phyloP scores from a whole-genome alignment of 2,888 invertebrate species.

The Agonopterix arenella region DNA sequence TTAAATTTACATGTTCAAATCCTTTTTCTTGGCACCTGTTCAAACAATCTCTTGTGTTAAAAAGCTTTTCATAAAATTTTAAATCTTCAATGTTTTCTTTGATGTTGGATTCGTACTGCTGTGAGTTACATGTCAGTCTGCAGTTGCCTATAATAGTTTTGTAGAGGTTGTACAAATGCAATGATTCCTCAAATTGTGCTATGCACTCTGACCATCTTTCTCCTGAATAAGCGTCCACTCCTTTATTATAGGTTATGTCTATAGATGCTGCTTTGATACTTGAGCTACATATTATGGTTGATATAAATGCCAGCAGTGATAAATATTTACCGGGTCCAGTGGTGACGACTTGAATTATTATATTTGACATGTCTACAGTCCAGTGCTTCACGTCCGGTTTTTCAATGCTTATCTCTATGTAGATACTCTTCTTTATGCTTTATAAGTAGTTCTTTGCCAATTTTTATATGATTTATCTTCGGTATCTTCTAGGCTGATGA shows the following conservation, averaged over 20 bases:
- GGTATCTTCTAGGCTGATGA: no score
- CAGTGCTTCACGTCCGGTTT: no score
- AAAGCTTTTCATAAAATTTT: constrained; percentile 78
- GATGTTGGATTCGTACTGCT: constrained; percentile 52
- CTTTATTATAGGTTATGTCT: constrained; percentile 58
- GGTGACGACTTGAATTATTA: no score
- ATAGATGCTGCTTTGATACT: constrained; percentile 37
- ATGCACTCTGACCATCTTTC: constrained; percentile 85
- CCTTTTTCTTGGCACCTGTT: constrained; percentile 78
- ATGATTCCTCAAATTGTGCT: constrained; percentile 78
- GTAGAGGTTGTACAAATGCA: constrained; percentile 77
- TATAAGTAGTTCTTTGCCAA: no score
- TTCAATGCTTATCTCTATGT: no score
- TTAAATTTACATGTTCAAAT: constrained; percentile 55
- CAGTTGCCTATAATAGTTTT: constrained; percentile 79
- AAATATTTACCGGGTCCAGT: no score
- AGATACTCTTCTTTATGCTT: no score
- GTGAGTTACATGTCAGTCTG: constrained; percentile 78
- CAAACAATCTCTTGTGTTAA: constrained; percentile 81
- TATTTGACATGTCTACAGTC: no score
- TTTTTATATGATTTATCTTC: no score
- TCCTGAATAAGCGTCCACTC: constrained; percentile 80
- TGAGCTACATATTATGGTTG: no score
- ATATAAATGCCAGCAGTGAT: no score
- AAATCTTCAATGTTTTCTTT: constrained; percentile 77